Base-by-base conservation (phyloP, 2,797 vertebrate genomes). In the Cetoscarus ocellatus region DNA sequence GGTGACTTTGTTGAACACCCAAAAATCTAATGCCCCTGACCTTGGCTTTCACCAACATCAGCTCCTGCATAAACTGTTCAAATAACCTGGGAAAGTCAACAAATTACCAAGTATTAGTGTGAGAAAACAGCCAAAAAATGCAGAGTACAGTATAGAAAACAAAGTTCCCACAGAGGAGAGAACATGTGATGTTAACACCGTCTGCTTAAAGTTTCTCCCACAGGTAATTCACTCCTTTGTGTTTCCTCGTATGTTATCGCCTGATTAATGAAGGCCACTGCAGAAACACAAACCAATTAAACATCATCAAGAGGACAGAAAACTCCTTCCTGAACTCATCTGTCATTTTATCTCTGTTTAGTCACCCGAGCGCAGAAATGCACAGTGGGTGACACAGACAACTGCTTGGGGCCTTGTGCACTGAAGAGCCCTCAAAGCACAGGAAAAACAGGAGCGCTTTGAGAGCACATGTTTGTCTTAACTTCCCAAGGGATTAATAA, bases 211-310 rank as follows among this genome's bases (percentile, higher is more conserved):
- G 54, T 52, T 59, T 48, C n/a, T 40, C 77, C 59, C 70, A 57
- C 45, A 55, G 58, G 68, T 55, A 50, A 72, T 56, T 38, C 10
- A 36, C 27, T 70, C 43, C 40, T 67, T 65, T 45, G 1, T 40
- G 1, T 40, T 14, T 59, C 48, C 58, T 54, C 35, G 48, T 49
- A 36, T 71, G 42, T 55, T 44, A 50, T 68, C 60, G 12, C 52
- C 43, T 60, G 36, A 59, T 80, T 74, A 75, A 79, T 85, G 56
- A 77, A 69, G 55, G 58, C 50, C 54, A 35, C 17, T 17, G 61
- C 55, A 42, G 60, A 39, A 39, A 63, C 45, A 44, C 49, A 36
- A 67, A 45, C 10, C 55, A 19, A 71, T 58, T 65, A 54, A 70
- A 72, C 58, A 67, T 40, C 9, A 61, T 53, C 51, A 48, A 8